Evolutionary conservation across 1,140 invertebrate genomes (phyloP).

Genomic region (Cheumatopsyche charites): DNA sequence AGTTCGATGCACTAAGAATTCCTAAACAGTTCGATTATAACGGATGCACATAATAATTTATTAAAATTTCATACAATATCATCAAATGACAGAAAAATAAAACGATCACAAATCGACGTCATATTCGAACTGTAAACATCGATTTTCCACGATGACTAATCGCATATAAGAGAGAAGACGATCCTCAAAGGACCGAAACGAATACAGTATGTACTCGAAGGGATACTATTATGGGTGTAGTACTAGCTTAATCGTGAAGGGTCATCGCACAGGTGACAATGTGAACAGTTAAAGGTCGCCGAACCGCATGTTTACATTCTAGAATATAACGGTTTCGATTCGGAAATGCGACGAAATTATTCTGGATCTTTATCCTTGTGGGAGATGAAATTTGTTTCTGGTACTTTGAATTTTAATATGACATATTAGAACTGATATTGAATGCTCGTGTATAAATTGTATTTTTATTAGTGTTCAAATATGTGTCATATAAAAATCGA

Average conservation of each 20-base stretch:
- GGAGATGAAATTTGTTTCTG: too few species aligned
- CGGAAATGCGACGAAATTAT: neutral
- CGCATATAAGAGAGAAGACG: too few species aligned
- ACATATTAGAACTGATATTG: too few species aligned
- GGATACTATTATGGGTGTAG: too few species aligned
- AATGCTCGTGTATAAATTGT: too few species aligned
- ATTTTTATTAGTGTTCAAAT: too few species aligned
- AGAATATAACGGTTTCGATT: neutral
- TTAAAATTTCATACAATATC: neutral
- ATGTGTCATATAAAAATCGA: too few species aligned
- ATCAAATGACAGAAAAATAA: neutral
- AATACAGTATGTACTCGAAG: too few species aligned
- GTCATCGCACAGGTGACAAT: slow-evolving; percentile 39
- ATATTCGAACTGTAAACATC: neutral
- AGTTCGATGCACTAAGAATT: neutral
- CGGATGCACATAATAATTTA: neutral
- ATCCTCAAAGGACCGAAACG: too few species aligned
- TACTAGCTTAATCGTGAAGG: slow-evolving; percentile 32
- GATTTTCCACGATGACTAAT: neutral
- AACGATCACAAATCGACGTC: neutral
- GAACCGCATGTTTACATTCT: slow-evolving; percentile 30
- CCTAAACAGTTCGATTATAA: neutral
- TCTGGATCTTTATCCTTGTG: neutral
- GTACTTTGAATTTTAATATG: too few species aligned
- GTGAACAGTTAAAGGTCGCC: slow-evolving; percentile 37